Evolutionary conservation across 2,113 vertebrate genomes (phyloP), one percentile per base, ranked within the genome.

Genomic region (Fregetta grallaria): DNA sequence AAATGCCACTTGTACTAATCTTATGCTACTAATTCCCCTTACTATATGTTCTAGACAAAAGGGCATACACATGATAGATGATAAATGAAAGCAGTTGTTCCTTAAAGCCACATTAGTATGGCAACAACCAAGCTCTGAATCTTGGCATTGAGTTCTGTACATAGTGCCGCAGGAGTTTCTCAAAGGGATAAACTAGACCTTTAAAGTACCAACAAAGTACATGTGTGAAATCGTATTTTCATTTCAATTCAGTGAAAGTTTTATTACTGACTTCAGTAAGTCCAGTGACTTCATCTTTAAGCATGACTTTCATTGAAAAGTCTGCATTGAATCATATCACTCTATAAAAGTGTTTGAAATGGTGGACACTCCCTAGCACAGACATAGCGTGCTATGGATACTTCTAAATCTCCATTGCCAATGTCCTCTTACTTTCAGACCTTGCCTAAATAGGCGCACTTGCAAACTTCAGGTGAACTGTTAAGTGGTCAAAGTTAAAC

Each of bases 261-360:
- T 66, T 38, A 25, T 45, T 76, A 44, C 22, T 1, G 2, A 71
- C 14, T 81, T 74, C 16, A 53, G 0, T 32, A 36, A 80, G 27
- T 30, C n/a, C 30, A 34, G 17, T 58, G 34, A 29, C 27, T 2
- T 0, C 11, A 55, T 50, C 34, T 73, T 74, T 49, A 74, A 58
- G 15, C 0, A 1, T 0, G 0, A 13, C 12, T 63, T 85, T 86
- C 0, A 7, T 25, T 38, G 32, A 27, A 8, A 47, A 75, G 3
- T 5, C 23, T 42, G 26, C 12, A 8, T 0, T 45, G 70, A 47
- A 59, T 59, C 29, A 23, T 13, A 44, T 10, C 17, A 30, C 32
- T 56, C 36, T 34, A 15, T 49, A 18, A 13, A 56, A 92, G 6
- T 1, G 1, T 75, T 71, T 59, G 40, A 40, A 79, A 32, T 10